Evolutionary conservation across 2,113 vertebrate genomes (phyloP).

Genomic region (Todiramphus chloris): DNA sequence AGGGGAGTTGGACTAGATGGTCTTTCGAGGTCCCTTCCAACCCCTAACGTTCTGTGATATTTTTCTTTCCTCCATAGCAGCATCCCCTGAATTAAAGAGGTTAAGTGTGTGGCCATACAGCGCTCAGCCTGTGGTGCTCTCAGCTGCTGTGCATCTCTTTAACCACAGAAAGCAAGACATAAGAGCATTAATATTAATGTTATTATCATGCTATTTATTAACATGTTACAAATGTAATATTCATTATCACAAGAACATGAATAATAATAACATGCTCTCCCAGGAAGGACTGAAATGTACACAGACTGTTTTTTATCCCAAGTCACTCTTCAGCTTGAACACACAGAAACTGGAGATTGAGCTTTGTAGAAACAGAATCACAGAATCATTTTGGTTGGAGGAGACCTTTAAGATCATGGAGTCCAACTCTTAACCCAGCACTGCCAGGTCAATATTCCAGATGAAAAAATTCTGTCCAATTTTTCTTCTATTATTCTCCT

Average conservation of each 20-base stretch:
- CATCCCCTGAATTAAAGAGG: background rate
- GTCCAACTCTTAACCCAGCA: too few relatives aligned
- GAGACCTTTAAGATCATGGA: too few relatives aligned
- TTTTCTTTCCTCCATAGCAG: rapidly evolving
- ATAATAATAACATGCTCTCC: background rate
- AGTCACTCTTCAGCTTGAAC: background rate
- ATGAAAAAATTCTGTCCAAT: background rate
- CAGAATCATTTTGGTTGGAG: too few relatives aligned
- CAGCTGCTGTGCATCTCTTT: background rate
- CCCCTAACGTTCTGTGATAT: too few relatives aligned
- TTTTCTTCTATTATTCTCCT: background rate
- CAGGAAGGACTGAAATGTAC: background rate
- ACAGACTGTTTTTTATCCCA: background rate
- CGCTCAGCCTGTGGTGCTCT: rapidly evolving
- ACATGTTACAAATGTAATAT: background rate
- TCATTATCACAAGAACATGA: background rate
- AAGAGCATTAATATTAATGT: background rate
- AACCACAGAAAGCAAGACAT: background rate
- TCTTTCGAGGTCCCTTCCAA: too few relatives aligned
- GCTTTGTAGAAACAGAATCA: background rate
- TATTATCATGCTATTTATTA: background rate
- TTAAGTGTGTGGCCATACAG: rapidly evolving
- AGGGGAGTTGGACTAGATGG: too few relatives aligned
- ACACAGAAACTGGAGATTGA: background rate
- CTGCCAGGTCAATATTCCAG: background rate